Evolutionary conservation across 2,113 vertebrate genomes (phyloP), one percentile per base, ranked within the genome.

Genomic region (Canis aureus): DNA sequence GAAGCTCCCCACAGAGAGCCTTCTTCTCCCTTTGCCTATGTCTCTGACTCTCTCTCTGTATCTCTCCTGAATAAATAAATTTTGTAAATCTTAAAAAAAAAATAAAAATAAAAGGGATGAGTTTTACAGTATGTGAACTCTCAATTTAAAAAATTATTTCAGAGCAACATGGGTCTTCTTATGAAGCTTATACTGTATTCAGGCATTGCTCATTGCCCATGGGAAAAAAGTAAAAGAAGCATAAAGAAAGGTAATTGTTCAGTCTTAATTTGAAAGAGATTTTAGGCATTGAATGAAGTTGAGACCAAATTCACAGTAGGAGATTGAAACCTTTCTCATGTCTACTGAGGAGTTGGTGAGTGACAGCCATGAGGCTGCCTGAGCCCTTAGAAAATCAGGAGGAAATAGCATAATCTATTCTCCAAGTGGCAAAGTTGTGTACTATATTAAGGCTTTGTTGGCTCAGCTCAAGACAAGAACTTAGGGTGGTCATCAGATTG

Each of bases 251-350:
- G 22, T 20, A 81, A 25, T 29, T 92, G 32, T 35, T 94, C 9
- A 53, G 64, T 86, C 11, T 82, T 79, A 22, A 71, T 76, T 94
- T 92, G 43, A 90, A 97, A 78, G 66, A 51, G 22, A 82, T 83
- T 59, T 67, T 81, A 69, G 53, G 9, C 23, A 17, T 78, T 86
- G 32, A 95, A 27, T 2, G 7, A 94, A 87, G 25, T 62, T 87
- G 35, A 95, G 73, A 53, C n/a, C 12, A 83, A 78, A 71, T 78
- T 64, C 76, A 71, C 20, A 20, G 23, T 51, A 9, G 66, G 17
- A 78, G 55, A 67, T 20, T 64, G 53, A 66, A 76, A 32, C 20
- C 7, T 16, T 76, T 11, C 38, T 89, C 9, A 1, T 35, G 27
- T 51, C 67, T 73, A 15, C 66, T 5, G 22, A 93, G 38, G 59